These are phyloP conservation scores for Sparidentex hasta DNA, from an alignment of 2,797 vertebrate species.

Conservation along the genomic window DNA sequence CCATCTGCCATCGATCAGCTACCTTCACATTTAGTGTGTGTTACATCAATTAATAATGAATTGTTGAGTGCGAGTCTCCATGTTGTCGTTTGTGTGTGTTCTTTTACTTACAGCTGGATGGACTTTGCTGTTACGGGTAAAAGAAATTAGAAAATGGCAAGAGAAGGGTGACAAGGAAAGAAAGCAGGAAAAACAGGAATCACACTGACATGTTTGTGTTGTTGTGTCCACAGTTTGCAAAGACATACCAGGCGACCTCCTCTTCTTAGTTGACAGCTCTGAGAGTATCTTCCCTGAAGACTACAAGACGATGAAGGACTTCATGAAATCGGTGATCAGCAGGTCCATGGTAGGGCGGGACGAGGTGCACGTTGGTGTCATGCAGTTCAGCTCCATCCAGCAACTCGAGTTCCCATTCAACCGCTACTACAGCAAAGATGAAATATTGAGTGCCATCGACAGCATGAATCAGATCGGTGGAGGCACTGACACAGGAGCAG, in stretches of 20 bases:
- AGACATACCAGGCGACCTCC: conserved; percentile 81
- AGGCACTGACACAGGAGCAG: conserved; percentile 83
- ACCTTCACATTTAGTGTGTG: not conserved
- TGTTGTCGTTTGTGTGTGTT: not conserved
- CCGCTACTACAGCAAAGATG: conserved; percentile 43
- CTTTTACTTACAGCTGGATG: not conserved
- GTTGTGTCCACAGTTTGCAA: conserved; percentile 83
- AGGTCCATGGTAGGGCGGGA: conserved; percentile 80
- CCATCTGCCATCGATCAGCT: not conserved
- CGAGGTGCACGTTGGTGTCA: conserved; percentile 86
- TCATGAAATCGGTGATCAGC: conserved; percentile 81
- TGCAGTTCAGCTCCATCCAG: conserved; percentile 83
- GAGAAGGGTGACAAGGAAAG: not conserved
- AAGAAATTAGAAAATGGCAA: not conserved
- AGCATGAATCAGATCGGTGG: conserved; percentile 61
- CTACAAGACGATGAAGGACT: conserved; percentile 85
- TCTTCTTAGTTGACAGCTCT: conserved; percentile 89
- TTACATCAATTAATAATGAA: not conserved
- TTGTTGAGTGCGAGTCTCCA: not conserved
- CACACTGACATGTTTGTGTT: conserved; percentile 28
- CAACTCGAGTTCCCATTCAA: conserved; percentile 84
- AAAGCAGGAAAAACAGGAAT: not conserved
- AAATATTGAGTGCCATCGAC: conserved; percentile 71
- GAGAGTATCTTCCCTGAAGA: conserved; percentile 77
- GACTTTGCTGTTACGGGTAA: not conserved